phyloP scores from a whole-genome alignment of 2,888 invertebrate genomes.

The Hirtodrosophila alboralis region DNA sequence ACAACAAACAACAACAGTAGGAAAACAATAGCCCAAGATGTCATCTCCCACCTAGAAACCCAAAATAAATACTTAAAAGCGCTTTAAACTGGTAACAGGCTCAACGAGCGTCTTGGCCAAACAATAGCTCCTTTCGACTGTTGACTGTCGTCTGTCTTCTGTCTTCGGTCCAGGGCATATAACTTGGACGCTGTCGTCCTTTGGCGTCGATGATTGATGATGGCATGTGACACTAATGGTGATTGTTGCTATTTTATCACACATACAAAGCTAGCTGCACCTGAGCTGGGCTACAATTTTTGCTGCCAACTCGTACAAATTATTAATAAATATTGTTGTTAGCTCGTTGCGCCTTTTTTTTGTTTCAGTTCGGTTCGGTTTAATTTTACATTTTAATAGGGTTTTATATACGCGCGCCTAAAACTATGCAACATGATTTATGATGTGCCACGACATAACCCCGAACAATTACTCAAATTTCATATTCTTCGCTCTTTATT shows the following conservation, averaged over 20 bases:
- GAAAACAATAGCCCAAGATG: slow-evolving; percentile 50
- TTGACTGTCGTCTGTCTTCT: slow-evolving; percentile 2
- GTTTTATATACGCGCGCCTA: slow-evolving; percentile 72
- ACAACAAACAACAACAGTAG: slow-evolving; percentile 26
- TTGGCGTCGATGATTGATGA: slow-evolving; percentile 77
- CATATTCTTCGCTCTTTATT: slow-evolving; percentile 55
- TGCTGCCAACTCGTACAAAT: slow-evolving; percentile 40
- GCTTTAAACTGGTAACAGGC: slow-evolving; percentile 71
- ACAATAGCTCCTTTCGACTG: slow-evolving; percentile 33
- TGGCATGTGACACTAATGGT: slow-evolving; percentile 79
- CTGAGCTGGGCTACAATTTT: slow-evolving; percentile 48
- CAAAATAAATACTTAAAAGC: slow-evolving; percentile 61
- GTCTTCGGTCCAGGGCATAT: slow-evolving; percentile 22
- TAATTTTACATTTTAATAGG: slow-evolving; percentile 79
- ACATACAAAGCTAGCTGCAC: slow-evolving; percentile 47
- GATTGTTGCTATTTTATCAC: slow-evolving; percentile 81
- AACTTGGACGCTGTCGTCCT: slow-evolving; percentile 50
- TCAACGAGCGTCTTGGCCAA: slow-evolving; percentile 50
- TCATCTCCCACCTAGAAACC: neutral
- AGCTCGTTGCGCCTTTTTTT: slow-evolving; percentile 9
- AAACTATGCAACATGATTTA: slow-evolving; percentile 80
- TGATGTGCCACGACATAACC: slow-evolving; percentile 67
- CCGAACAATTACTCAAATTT: slow-evolving; percentile 81
- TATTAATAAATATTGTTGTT: slow-evolving; percentile 55
- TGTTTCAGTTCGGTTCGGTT: slow-evolving; percentile 37